phyloP scores from a whole-genome alignment of 2,113 vertebrate genomes.

The Typhlomys cinereus region DNA sequence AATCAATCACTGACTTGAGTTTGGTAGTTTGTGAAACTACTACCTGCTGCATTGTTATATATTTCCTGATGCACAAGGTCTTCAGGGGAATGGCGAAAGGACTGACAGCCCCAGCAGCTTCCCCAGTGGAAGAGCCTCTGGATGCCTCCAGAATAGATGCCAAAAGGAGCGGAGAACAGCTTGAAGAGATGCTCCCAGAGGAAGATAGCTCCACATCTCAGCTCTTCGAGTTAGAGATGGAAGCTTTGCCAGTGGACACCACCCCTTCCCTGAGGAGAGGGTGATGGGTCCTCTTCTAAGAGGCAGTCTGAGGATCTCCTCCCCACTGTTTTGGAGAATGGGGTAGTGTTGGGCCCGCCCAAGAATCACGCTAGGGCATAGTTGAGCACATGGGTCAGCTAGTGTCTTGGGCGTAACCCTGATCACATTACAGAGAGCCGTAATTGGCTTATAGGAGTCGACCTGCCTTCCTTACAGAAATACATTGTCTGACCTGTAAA shows the following conservation, averaged over 20 bases:
- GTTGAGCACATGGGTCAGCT: too few species aligned
- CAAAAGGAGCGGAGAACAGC: constrained; percentile 45
- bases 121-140: neutral
- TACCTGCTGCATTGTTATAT: too few species aligned
- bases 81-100: neutral
- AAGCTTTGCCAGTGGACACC: constrained; percentile 68
- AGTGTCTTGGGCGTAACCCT: too few species aligned
- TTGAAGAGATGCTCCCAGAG: constrained; percentile 19
- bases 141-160: neutral
- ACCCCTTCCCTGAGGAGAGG: constrained; percentile 71
- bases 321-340: constrained; percentile 81
- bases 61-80: too few species aligned
- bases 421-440: too few species aligned
- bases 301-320: constrained; percentile 70
- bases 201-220: constrained; percentile 67
- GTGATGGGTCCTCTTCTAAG: constrained; percentile 62
- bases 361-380: too few species aligned
- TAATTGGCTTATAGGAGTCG: too few species aligned
- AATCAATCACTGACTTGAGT: too few species aligned
- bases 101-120: neutral
- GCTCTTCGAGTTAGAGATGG: constrained; percentile 72
- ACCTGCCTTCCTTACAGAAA: too few species aligned
- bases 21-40: too few species aligned
- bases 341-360: too few species aligned
- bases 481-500: too few species aligned